Conservation (phyloP, 2,888 invertebrate species). For the Netelia melanura region DNA sequence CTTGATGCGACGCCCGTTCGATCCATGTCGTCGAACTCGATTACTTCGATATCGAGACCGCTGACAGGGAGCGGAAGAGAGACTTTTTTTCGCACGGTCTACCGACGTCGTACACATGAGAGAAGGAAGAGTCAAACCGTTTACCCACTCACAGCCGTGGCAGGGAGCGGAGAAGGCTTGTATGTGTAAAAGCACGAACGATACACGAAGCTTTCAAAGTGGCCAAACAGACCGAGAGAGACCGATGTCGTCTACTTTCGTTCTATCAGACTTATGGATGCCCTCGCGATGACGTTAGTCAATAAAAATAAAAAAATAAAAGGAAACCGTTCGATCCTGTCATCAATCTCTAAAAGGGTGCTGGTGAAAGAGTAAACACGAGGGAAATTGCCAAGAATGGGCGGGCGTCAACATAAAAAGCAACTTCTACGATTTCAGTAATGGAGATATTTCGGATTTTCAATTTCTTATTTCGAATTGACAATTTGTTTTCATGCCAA, state of each 20-base stretch:
- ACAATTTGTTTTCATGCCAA: no score
- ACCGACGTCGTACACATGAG: slow-evolving; percentile 24
- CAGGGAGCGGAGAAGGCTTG: not conserved
- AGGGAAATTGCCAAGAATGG: not conserved
- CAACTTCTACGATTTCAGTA: not conserved
- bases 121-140: slow-evolving; percentile 5
- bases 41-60: slow-evolving; percentile 41
- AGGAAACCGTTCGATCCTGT: not conserved
- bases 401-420: not conserved
- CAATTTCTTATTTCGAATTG: no score
- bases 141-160: not conserved
- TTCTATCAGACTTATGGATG: not conserved
- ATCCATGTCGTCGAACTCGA: slow-evolving; percentile 42
- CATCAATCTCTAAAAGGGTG: slow-evolving; percentile 1
- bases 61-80: slow-evolving; percentile 11
- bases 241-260: slow-evolving; percentile 12
- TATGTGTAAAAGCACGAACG: not conserved
- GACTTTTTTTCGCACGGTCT: not conserved
- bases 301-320: slow-evolving; percentile 17
- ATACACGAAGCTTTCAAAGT: slow-evolving; percentile 4
- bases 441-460: no score
- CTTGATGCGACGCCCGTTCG: slow-evolving; percentile 29
- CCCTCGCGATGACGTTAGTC: slow-evolving; percentile 3
- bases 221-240: slow-evolving; percentile 8
- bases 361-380: not conserved